Evolutionary conservation across 2,888 invertebrate species (phyloP), one percentile per base, ranked within the genome.

Genomic region (Nematopogon swammerdamellus): DNA sequence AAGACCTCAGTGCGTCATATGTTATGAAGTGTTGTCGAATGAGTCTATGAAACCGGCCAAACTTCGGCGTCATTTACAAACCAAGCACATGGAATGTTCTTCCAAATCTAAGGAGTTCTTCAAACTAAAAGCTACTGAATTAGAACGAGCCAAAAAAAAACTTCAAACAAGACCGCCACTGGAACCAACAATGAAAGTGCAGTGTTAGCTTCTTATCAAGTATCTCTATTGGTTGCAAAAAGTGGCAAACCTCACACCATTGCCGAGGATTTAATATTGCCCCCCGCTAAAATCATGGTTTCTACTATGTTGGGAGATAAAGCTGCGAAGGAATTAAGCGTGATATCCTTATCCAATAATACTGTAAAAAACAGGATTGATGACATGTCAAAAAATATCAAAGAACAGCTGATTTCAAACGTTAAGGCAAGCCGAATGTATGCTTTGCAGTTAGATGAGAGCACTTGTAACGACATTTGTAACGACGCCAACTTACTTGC

Each of bases 371-470:
- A 19, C 48, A 53, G 49, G 49, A 50, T 46, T 51, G 50, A 42
- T 50, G 50, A 51, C 4, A 50, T 50, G 51, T 50, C 50, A 51
- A 49, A 44, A 50, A 51, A 50, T 53, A 49, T 53, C 43, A 49
- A 53, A 53, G 46, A 50, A 51, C 52, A 53, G 52, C 17, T 50
- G 29, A 53, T 53, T 53, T 11, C 49, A 47, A 53, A 53, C 17
- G 47, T 53, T 50, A 54, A 54, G 51, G 45, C 46, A 50, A 53
- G 52, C 53, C n/a, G 53, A 16, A n/a, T n/a, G n/a, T n/a, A n/a
- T n/a, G n/a, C n/a, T n/a, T n/a, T n/a, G n/a, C n/a, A n/a, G n/a
- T n/a, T n/a, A n/a, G n/a, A n/a, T n/a, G n/a, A n/a, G n/a, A n/a
- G n/a, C n/a, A n/a, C n/a, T n/a, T n/a, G n/a, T n/a, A n/a, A n/a